A percentile compares a stretch with the other conserved stretches of the same genome.
phyloP scores from a whole-genome alignment of 1,140 invertebrate species.

The Pristionchus pacificus region DNA sequence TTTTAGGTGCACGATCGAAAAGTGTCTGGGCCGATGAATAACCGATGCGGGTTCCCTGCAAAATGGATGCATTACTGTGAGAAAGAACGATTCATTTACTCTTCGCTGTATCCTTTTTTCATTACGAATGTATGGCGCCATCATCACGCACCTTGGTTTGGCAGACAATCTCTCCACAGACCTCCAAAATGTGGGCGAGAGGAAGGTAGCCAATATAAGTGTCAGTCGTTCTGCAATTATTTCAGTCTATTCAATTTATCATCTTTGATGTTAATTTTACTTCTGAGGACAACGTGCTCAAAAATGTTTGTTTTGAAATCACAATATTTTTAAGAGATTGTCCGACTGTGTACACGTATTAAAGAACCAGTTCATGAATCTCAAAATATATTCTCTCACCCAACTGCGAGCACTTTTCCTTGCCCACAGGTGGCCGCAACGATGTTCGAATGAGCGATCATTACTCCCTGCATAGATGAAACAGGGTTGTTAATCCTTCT shows the following conservation, averaged over 20 bases:
- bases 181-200: constrained; percentile 91
- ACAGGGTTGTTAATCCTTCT: too few species aligned
- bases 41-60: constrained; percentile 73
- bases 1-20: constrained; percentile 87
- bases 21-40: constrained; percentile 92
- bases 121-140: background rate
- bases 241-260: too few species aligned
- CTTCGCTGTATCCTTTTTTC: too few species aligned
- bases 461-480: too few species aligned
- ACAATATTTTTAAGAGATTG: too few species aligned
- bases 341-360: too few species aligned
- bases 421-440: constrained; percentile 82
- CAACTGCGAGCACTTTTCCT: constrained; percentile 68
- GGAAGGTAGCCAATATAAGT: constrained; percentile 90
- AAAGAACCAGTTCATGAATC: too few species aligned
- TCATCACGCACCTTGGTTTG: constrained; percentile 63
- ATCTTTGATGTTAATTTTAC: too few species aligned
- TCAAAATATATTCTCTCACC: too few species aligned
- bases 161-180: constrained; percentile 66
- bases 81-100: too few species aligned
- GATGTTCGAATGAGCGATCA: constrained; percentile 78
- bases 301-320: too few species aligned
- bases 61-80: too few species aligned
- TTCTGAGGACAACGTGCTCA: background rate
- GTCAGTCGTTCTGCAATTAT: constrained; percentile 67